phyloP scores from a whole-genome alignment of 2,797 vertebrate genomes.

The Harpagifer antarcticus region DNA sequence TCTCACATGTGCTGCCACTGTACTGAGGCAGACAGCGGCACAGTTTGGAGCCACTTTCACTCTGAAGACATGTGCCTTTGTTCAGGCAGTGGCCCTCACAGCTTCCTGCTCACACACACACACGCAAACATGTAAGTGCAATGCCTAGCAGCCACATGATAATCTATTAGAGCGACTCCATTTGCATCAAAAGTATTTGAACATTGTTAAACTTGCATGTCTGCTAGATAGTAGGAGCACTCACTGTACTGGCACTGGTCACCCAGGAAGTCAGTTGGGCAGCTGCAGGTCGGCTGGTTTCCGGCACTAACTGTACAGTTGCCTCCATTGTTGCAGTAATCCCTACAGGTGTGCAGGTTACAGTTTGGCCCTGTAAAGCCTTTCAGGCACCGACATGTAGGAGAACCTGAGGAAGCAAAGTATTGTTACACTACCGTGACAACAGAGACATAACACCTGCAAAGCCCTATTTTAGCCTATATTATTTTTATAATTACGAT shows the following conservation, averaged over 20 bases:
- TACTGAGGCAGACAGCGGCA: constrained; percentile 90
- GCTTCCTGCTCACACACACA: constrained; percentile 81
- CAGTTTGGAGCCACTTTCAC: constrained; percentile 78
- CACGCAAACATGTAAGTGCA: neutral
- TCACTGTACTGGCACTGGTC: constrained; percentile 96
- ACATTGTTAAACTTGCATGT: neutral
- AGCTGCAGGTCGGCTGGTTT: constrained; percentile 94
- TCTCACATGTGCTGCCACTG: constrained; percentile 87
- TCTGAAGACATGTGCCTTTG: constrained; percentile 89
- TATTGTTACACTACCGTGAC: neutral
- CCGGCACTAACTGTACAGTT: constrained; percentile 93
- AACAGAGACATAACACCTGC: neutral
- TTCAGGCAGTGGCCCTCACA: constrained; percentile 92
- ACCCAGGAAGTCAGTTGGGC: constrained; percentile 87
- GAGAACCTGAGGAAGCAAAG: constrained; percentile 84
- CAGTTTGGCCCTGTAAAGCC: constrained; percentile 94
- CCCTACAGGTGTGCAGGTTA: constrained; percentile 89
- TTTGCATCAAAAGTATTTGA: neutral
- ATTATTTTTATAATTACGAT: neutral
- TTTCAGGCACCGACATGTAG: constrained; percentile 93
- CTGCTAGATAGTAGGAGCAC: constrained; percentile 56
- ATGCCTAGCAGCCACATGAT: neutral
- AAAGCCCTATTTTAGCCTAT: neutral
- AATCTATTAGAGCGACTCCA: neutral
- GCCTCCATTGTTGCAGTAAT: constrained; percentile 92